These are phyloP conservation scores for Anser cygnoides DNA, from an alignment of 2,113 vertebrate species.

Conservation along the genomic window DNA sequence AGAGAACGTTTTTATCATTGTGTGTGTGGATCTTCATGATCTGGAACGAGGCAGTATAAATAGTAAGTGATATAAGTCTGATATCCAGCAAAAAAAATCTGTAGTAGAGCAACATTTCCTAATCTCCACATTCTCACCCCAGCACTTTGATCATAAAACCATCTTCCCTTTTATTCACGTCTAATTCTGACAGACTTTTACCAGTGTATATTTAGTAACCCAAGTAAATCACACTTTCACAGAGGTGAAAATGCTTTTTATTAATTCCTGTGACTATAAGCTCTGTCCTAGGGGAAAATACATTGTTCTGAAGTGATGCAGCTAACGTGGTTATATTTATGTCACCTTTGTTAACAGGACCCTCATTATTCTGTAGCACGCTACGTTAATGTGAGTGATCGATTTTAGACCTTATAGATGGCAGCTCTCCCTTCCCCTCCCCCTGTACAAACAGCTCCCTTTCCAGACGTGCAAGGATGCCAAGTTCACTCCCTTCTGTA, in stretches of 20 bases:
- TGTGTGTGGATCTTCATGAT: background rate
- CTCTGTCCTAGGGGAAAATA: background rate
- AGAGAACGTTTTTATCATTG: background rate
- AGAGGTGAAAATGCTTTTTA: background rate
- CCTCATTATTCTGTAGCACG: background rate
- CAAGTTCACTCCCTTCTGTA: constrained; percentile 20
- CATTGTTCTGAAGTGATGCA: background rate
- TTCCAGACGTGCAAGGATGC: background rate
- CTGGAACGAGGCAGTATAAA: background rate
- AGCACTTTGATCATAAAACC: background rate
- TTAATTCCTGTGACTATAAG: background rate
- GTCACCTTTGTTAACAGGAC: background rate
- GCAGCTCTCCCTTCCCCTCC: background rate
- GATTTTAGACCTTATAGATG: background rate
- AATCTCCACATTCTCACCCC: background rate
- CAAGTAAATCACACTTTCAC: background rate
- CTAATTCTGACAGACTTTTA: background rate
- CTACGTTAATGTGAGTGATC: background rate
- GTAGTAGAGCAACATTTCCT: background rate
- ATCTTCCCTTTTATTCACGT: background rate
- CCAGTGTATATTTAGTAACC: background rate
- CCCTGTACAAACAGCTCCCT: background rate
- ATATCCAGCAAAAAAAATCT: background rate
- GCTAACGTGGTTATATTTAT: background rate
- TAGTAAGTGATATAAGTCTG: background rate